Base-by-base conservation (phyloP, 2,888 invertebrate genomes). In the Agrochola macilenta region DNA sequence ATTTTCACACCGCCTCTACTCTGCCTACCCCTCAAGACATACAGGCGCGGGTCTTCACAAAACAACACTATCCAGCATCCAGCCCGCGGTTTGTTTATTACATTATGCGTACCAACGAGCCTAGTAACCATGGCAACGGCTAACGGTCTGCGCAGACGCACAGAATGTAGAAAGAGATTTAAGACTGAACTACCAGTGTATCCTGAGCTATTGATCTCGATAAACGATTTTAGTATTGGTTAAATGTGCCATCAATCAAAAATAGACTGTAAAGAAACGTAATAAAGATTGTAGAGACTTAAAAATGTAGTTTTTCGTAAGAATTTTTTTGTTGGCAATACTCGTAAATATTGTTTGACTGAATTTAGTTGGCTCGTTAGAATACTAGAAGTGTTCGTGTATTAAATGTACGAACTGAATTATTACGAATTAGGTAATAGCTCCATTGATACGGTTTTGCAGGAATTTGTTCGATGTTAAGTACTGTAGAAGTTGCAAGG, bases 161-260 rank as follows among this genome's bases (percentile, higher is more conserved):
- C 82, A 90, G 89, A 90, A 91, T 88, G 89, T 81, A 83, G 85
- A 87, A 87, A 87, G 86, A 91, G 90, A 92, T 91, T 90, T 91
- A 90, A 90, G 87, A 88, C 88, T 83, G 88, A 91, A 90, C 85
- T 65, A 85, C 87, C 82, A 82, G 58, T 79, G 68, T 91, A 91
- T 91, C 89, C 85, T 77, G 87, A 81, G 78, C 88, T 79, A 88
- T 88, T 83, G 89, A 91, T 91, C 88, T 86, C 68, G 82, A 85
- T 85, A 78, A 73, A 74, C 49, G 4, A 0, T 54, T 65, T 49
- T 76, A 9, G 76, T 17, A 46, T 49, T 78, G 30, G 63, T 12
- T 46, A n/a, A 75, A 74, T 30, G 0, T 14, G 0, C 0, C 11
- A 26, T 26, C 54, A 78, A 65, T 58, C 30, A 69, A 86, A 84